Evolutionary conservation across 2,888 invertebrate genomes (phyloP).

Genomic region (Meandrusa payeni): DNA sequence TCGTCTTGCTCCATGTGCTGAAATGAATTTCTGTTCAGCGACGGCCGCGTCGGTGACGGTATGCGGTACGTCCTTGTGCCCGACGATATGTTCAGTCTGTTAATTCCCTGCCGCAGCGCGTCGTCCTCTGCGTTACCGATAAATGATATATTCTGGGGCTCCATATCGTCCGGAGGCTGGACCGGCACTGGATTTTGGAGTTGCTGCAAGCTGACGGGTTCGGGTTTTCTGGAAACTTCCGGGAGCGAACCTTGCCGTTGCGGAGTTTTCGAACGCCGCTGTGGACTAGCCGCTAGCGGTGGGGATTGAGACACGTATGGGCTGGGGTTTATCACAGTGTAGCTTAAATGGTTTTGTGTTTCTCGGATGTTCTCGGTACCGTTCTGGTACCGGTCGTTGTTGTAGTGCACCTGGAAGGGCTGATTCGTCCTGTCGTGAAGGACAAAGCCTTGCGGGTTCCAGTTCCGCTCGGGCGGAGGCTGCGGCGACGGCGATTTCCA

Average conservation of each 20-base stretch:
- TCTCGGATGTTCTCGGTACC: conserved; percentile 81
- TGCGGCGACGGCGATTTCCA: conserved; percentile 56
- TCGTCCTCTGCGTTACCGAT: conserved; percentile 86
- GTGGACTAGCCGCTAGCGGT: conserved; percentile 83
- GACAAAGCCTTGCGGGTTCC: conserved; percentile 82
- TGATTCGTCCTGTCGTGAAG: conserved; percentile 80
- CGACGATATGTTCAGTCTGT: conserved; percentile 91
- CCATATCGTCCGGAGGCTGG: conserved; percentile 92
- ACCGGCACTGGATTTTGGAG: conserved; percentile 82
- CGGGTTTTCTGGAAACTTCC: conserved; percentile 45
- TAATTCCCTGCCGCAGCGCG: conserved; percentile 83
- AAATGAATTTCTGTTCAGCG: conserved; percentile 86
- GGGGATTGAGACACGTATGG: conserved; percentile 79
- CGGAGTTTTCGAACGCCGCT: conserved; percentile 80
- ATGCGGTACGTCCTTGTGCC: conserved; percentile 94
- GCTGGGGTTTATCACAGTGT: conserved; percentile 79
- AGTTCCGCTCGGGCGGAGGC: conserved; percentile 51
- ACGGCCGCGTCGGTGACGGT: conserved; percentile 92
- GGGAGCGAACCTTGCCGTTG: conserved; percentile 80
- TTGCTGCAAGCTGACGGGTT: conserved; percentile 76
- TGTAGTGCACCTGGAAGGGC: conserved; percentile 62
- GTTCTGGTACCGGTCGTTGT: conserved; percentile 82
- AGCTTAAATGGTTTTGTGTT: conserved; percentile 77
- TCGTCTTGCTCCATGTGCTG: conserved; percentile 71
- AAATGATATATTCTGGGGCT: conserved; percentile 95